phyloP scores from a whole-genome alignment of 1,140 invertebrate species.

The Bombus confusus region DNA sequence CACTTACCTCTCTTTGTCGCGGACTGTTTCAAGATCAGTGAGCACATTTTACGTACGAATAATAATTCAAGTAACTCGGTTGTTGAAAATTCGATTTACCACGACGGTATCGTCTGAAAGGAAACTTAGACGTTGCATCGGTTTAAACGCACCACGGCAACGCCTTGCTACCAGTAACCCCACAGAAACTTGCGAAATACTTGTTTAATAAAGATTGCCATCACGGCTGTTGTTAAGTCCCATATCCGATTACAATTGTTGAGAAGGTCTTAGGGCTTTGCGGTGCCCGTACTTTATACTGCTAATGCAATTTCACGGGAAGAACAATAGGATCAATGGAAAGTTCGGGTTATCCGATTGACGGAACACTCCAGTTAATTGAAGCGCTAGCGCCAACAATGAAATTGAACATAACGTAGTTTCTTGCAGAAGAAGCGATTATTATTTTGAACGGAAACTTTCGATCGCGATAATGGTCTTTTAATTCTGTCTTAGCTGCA shows the following conservation, averaged over 20 bases:
- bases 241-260: slow-evolving; percentile 47
- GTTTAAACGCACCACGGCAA: slow-evolving; percentile 10
- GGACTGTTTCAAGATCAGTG: background rate
- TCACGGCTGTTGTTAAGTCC: slow-evolving; percentile 23
- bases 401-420: background rate
- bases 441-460: background rate
- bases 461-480: too few relatives aligned
- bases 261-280: background rate
- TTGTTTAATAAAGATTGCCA: background rate
- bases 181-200: slow-evolving; percentile 23
- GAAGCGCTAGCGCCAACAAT: too few relatives aligned
- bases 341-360: slow-evolving; percentile 12
- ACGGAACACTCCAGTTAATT: background rate
- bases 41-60: background rate
- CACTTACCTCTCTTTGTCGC: too few relatives aligned
- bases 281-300: slow-evolving; percentile 1
- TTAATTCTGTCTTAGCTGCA: too few relatives aligned
- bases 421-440: too few relatives aligned
- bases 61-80: background rate
- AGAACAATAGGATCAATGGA: background rate
- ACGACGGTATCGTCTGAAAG: background rate
- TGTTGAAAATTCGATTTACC: background rate
- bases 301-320: background rate
- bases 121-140: background rate
- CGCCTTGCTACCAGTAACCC: background rate